Percentiles rank a stretch among this genome's conserved stretches.
Evolutionary conservation across 2,113 vertebrate species (phyloP).

Genomic region (Galeopterus variegatus): DNA sequence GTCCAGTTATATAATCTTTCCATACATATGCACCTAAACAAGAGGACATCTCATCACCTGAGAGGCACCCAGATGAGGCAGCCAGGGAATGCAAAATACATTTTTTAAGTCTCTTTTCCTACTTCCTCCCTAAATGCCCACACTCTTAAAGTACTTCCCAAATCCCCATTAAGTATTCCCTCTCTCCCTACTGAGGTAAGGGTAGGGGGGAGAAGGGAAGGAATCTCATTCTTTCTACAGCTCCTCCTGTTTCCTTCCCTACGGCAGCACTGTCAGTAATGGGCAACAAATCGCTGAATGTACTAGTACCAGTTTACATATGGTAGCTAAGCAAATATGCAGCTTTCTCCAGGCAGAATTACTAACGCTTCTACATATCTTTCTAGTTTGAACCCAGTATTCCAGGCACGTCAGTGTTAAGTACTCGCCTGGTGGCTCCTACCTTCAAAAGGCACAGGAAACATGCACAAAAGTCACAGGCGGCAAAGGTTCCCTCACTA

Average conservation of each 20-base stretch:
- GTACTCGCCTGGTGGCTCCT: conserved; percentile 25
- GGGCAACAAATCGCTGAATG: not conserved
- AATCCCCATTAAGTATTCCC: not conserved
- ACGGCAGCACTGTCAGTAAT: not conserved
- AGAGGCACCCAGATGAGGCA: conserved; percentile 3
- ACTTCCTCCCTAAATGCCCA: conserved; percentile 37
- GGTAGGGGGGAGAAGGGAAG: not conserved
- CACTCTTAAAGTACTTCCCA: not conserved
- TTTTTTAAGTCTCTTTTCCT: not conserved
- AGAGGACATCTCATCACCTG: not conserved
- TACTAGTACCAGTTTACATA: not conserved
- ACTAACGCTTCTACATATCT: not conserved
- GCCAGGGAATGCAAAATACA: not conserved
- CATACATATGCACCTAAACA: not conserved
- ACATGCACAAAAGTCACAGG: not conserved
- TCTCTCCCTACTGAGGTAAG: not conserved
- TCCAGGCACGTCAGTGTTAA: not conserved
- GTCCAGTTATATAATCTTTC: not conserved
- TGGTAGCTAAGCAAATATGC: not conserved
- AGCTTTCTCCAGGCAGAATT: conserved; percentile 3
- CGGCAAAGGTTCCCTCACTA: not conserved
- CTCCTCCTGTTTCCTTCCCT: conserved; percentile 2
- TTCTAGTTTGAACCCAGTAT: not conserved
- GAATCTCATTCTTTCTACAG: conserved; percentile 4
- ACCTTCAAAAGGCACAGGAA: not conserved